Conservation (phyloP, 2,888 invertebrate genomes). For the Ophraella communa region DNA sequence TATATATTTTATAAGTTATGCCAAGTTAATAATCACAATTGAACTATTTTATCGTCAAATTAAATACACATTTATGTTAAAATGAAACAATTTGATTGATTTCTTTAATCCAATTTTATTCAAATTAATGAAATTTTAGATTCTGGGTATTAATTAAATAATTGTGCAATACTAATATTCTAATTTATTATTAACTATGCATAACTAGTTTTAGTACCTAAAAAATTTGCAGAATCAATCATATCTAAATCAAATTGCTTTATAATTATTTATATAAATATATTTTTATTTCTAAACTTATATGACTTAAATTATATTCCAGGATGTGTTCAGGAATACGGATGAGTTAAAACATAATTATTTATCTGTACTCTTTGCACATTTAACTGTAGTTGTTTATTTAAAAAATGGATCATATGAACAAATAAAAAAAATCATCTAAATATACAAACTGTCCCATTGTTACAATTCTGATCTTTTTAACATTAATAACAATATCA, state of each 20-base stretch:
- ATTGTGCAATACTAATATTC: not conserved
- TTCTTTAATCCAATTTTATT: too few species aligned
- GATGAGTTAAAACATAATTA: not conserved
- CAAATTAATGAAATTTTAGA: too few species aligned
- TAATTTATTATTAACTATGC: not conserved
- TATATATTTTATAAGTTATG: constrained; percentile 3
- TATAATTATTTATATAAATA: not conserved
- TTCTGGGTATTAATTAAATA: too few species aligned
- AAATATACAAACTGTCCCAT: too few species aligned
- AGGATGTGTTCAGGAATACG: not conserved
- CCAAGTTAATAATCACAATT: not conserved
- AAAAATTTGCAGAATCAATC: not conserved
- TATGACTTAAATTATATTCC: not conserved
- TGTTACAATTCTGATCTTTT: constrained; percentile 1
- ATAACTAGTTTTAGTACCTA: not conserved
- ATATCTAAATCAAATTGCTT: constrained; percentile 10
- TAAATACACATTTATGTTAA: too few species aligned
- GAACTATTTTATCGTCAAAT: too few species aligned
- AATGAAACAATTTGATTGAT: too few species aligned
- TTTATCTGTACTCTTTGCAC: not conserved
- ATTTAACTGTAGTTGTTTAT: not conserved
- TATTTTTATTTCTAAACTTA: not conserved
- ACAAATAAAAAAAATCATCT: too few species aligned
- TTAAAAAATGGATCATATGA: not conserved
- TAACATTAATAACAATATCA: too few species aligned